Percentiles rank a stretch among this genome's conserved stretches.
These are phyloP conservation scores for Pogoniulus pusillus DNA, from an alignment of 2,797 vertebrate species.

Conservation along the genomic window DNA sequence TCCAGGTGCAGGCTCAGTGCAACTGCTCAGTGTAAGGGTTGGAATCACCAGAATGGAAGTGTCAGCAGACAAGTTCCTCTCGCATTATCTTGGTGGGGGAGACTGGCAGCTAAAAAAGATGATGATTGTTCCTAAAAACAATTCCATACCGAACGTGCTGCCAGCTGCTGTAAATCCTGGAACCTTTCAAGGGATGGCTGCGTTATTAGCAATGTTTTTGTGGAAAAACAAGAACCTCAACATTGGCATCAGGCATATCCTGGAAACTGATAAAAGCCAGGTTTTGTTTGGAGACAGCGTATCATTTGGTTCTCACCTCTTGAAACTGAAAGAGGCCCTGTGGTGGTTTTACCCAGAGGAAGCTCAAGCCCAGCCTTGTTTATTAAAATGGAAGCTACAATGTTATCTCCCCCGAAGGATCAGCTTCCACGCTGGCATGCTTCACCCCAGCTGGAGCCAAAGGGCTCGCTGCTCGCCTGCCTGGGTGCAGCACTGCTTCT, in stretches of 20 bases:
- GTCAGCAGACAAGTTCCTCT: slow-evolving; percentile 50
- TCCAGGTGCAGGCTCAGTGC: not conserved
- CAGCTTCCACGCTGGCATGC: slow-evolving; percentile 28
- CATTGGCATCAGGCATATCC: slow-evolving; percentile 29
- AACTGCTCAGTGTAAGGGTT: not conserved
- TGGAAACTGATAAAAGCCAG: slow-evolving; percentile 46
- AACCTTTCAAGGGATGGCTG: slow-evolving; percentile 40
- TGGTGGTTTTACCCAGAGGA: slow-evolving; percentile 57
- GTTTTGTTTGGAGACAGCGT: slow-evolving; percentile 39
- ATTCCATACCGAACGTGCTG: slow-evolving; percentile 1
- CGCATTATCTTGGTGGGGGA: slow-evolving; percentile 32
- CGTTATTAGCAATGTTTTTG: slow-evolving; percentile 47
- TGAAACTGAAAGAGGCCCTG: slow-evolving; percentile 37
- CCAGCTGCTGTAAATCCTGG: slow-evolving; percentile 60
- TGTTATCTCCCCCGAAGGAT: slow-evolving; percentile 42
- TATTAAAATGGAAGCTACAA: not conserved
- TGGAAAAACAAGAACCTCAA: slow-evolving; percentile 53
- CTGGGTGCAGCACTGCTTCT: not conserved
- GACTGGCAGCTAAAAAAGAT: slow-evolving; percentile 10
- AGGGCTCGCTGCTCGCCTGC: slow-evolving; percentile 12
- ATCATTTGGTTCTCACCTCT: slow-evolving; percentile 32
- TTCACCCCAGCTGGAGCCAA: slow-evolving; percentile 20
- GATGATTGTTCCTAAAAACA: slow-evolving; percentile 45
- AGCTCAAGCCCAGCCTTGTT: slow-evolving; percentile 49
- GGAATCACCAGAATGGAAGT: not conserved